These are phyloP conservation scores for Acrocephalus kingi DNA, from an alignment of 2,113 vertebrate species.

Conservation along the genomic window DNA sequence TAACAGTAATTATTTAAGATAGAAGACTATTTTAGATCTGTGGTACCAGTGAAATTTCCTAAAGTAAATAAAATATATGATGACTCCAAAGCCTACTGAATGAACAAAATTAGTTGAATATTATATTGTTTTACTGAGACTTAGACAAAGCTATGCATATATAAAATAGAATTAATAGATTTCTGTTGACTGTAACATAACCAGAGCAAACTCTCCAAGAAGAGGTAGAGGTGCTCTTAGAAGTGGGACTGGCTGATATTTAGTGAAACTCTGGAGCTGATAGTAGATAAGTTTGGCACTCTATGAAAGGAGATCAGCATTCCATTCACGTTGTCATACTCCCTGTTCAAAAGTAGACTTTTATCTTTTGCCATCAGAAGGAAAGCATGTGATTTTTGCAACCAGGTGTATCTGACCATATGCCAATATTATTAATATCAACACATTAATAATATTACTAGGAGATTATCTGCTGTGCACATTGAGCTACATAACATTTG, in stretches of 20 bases:
- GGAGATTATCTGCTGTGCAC: conserved; percentile 3
- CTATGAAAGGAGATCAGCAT: conserved; percentile 46
- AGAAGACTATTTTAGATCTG: background rate
- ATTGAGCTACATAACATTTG: background rate
- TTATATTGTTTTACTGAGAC: background rate
- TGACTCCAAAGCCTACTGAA: background rate
- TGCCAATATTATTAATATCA: conserved; percentile 62
- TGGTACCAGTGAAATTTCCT: background rate
- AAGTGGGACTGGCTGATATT: conserved; percentile 29
- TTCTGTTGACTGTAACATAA: background rate
- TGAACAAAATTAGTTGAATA: background rate
- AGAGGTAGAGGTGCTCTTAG: conserved; percentile 4
- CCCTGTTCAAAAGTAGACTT: background rate
- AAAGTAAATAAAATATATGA: background rate
- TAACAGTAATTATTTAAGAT: background rate
- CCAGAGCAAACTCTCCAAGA: background rate
- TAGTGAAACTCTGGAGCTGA: conserved; percentile 16
- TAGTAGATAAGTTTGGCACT: conserved; percentile 11
- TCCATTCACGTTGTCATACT: conserved; percentile 43
- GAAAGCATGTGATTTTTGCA: conserved; percentile 3
- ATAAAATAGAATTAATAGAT: background rate
- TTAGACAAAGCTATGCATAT: background rate
- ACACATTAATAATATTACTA: conserved; percentile 45
- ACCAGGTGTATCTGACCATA: conserved; percentile 49
- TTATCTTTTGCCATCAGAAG: conserved; percentile 54